Base-by-base conservation (phyloP, 2,797 vertebrate species). In the Acrocephalus scirpaceus region DNA sequence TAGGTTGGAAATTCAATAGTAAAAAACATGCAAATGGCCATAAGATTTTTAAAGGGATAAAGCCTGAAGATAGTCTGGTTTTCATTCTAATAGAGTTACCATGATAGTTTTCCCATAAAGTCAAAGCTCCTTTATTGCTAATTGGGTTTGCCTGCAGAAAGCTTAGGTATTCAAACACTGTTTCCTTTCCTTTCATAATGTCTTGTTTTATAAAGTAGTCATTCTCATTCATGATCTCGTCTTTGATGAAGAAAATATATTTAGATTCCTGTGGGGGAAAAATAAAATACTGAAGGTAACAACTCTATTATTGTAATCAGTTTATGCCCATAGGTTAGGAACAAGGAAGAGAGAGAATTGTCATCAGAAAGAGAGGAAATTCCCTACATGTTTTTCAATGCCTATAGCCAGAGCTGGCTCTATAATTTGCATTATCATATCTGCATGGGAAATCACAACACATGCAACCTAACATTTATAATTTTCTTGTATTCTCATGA, bases 1-100 rank as follows among this genome's bases (percentile, higher is more conserved):
- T 93, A 82, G 84, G n/a, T 82, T 86, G 86, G 77, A 87, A 93
- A 88, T 74, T 82, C 75, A 92, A 90, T 53, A 84, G 78, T 21
- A 58, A 86, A 90, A 94, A 80, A 85, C 85, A 92, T 45, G 47
- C 42, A 96, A 88, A 86, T 62, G 36, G 16, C 26, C n/a, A 17
- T 86, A 91, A 91, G 82, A 79, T 95, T 96, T 95, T 95, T 88
- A 67, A 92, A 94, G 51, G 83, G n/a, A 86, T 95, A 75, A 95
- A 95, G 78, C 25, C 34, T 91, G 85, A 86, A 92, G 95, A 95
- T 53, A 88, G 64, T 45, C 70, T 81, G 62, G 50, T 85, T 90
- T 85, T 73, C 56, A 76, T 93, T 94, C 90, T 85, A 90, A 95
- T 38, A 72, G 80, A 60, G 45, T 90, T 90, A 72, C 80, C 47